Conservation (phyloP, 2,888 invertebrate genomes). For the Blomia tropicalis region DNA sequence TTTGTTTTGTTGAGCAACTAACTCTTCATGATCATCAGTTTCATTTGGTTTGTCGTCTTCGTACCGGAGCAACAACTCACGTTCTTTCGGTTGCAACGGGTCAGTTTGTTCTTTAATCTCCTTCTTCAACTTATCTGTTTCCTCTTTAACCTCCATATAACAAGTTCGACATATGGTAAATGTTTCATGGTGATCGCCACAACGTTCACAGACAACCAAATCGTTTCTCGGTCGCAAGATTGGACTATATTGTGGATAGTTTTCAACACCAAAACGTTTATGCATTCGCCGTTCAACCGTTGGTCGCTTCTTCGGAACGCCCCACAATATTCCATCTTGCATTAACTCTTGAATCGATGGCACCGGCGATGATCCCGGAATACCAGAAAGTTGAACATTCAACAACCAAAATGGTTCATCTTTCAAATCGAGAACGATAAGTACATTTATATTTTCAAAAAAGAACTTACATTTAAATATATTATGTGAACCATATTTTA, state of each 20-base stretch:
- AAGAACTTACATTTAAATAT: too few relatives aligned
- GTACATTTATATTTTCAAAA: background rate
- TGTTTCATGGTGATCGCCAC: constrained; percentile 66
- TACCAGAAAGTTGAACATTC: background rate
- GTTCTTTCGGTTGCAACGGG: constrained; percentile 51
- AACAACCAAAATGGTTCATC: constrained; percentile 2
- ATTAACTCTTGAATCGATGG: constrained; percentile 27
- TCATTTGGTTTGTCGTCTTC: constrained; percentile 51
- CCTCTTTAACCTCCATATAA: constrained; percentile 60
- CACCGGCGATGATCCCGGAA: background rate
- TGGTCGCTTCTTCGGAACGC: constrained; percentile 60
- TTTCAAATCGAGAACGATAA: background rate
- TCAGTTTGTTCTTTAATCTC: constrained; percentile 54
- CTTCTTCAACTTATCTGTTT: constrained; percentile 62
- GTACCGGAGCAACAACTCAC: constrained; percentile 70
- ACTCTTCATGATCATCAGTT: background rate
- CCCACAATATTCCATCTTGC: constrained; percentile 56
- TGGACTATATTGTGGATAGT: constrained; percentile 47
- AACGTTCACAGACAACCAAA: constrained; percentile 56
- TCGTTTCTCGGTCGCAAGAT: constrained; percentile 53
- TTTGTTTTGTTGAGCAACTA: constrained; percentile 34
- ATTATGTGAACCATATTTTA: too few relatives aligned
- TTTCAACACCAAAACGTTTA: constrained; percentile 53
- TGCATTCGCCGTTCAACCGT: constrained; percentile 55
- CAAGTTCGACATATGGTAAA: constrained; percentile 68